Base-by-base conservation (phyloP, 2,797 vertebrate genomes). In the Leptoclinus maculatus region DNA sequence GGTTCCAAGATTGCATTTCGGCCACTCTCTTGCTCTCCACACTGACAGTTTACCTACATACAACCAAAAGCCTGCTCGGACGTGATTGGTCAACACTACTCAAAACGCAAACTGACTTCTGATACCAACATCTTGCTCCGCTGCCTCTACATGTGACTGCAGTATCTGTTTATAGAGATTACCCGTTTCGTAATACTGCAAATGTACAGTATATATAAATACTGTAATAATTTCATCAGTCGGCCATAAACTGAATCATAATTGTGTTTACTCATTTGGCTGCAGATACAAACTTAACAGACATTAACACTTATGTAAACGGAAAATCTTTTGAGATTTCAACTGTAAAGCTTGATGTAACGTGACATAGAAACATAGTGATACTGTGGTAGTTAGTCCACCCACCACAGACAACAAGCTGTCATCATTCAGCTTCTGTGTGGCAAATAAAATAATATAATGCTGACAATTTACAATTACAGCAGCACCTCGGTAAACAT, bases 401-500 rank as follows among this genome's bases (percentile, higher is more conserved):
- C 23, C 1, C 25, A 1, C 16, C 39, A 36, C 12, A 60, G 7
- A 39, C 32, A 56, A n/a, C 53, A 34, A 45, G 16, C 45, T 56
- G 21, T 36, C 45, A 34, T 59, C 12, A 12, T 38, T 58, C 10
- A 56, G 16, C 23, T 27, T 54, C 19, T 68, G 11, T 25, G 0
- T 49, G 45, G 19, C 17, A 21, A 21, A 47, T 47, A 1, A 47
- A 51, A 47, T 21, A 47, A 27, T 65, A 53, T 3, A 64, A 41
- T 51, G 56, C 66, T 74, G 77, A 67, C 39, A 45, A n/a, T 82
- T 66, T 71, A 58, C 54, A 83, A 57, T 54, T 27, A 39, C 58
- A 39, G 36, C 64, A 68, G 29, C 49, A 27, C 34, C 11, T 39
- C 19, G 1, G 49, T 71, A 67, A 76, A 60, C 23, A 53, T n/a